Percentiles rank a stretch among this genome's conserved stretches.
Evolutionary conservation across 2,113 vertebrate genomes (phyloP).

Genomic region (Pterocles orientalis): DNA sequence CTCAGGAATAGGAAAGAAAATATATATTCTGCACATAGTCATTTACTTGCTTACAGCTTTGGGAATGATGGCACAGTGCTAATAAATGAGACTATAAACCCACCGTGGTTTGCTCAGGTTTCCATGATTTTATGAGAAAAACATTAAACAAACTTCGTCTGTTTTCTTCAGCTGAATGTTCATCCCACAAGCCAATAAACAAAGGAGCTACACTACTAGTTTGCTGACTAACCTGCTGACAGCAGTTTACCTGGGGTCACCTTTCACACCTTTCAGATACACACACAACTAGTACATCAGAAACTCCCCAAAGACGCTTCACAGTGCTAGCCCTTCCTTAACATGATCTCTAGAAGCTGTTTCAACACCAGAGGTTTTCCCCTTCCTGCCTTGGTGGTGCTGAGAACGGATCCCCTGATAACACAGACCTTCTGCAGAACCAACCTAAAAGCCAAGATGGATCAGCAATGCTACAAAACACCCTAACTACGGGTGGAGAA

Average conservation of each 20-base stretch:
- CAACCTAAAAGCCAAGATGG: not conserved
- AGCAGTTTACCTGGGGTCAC: not conserved
- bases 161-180: not conserved
- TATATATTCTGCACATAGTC: not conserved
- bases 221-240: not conserved
- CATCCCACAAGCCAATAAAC: not conserved
- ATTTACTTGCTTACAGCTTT: not conserved
- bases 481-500: fast-evolving
- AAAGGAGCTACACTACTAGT: not conserved
- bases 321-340: not conserved
- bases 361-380: not conserved
- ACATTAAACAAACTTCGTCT: not conserved
- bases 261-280: not conserved
- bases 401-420: not conserved
- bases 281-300: fast-evolving
- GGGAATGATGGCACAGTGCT: not conserved
- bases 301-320: not conserved
- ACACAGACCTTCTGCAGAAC: fast-evolving
- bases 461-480: not conserved
- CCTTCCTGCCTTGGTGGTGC: not conserved
- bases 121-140: not conserved
- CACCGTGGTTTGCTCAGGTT: not conserved
- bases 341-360: fast-evolving
- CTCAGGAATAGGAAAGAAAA: not conserved
- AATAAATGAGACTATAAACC: not conserved